Evolutionary conservation across 1,140 invertebrate genomes (phyloP), one percentile per base, ranked within the genome.

Genomic region (Protaetia brevitarsis): DNA sequence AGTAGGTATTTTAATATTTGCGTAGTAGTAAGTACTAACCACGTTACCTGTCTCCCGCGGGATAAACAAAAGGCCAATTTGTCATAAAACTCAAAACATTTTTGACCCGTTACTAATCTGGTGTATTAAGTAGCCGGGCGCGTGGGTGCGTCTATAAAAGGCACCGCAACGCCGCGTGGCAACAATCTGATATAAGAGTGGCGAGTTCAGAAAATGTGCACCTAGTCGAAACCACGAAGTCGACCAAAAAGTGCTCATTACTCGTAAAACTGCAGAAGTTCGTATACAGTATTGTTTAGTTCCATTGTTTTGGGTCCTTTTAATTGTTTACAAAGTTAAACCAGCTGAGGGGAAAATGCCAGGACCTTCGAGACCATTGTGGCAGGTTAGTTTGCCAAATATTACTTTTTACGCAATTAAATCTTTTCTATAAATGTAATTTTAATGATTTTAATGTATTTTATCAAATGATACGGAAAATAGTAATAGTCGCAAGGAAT

Each of bases 281-380:
- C n/a, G n/a, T n/a, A n/a, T n/a, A n/a, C n/a, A n/a, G n/a, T n/a
- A n/a, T n/a, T n/a, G n/a, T n/a, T n/a, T n/a, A n/a, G n/a, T n/a
- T n/a, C n/a, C n/a, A n/a, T n/a, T n/a, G n/a, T n/a, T n/a, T n/a
- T n/a, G n/a, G n/a, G n/a, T n/a, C n/a, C n/a, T n/a, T n/a, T n/a
- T n/a, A n/a, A n/a, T n/a, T n/a, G n/a, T n/a, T n/a, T n/a, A n/a
- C n/a, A n/a, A n/a, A n/a, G n/a, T n/a, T n/a, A n/a, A n/a, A 23
- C 10, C 59, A 10, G 23, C 16, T 16, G 4, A 0, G 1, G 10
- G 30, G 62, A 73, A 71, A 69, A 78, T 78, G 76, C 76, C 76
- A 63, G 76, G 76, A 71, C 76, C 76, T 51, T 78, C 76, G 8
- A 74, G 75, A 73, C 76, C 76, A 13, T 69, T 76, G 28, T 78